These are phyloP conservation scores for Holothuria glaberrima DNA, from an alignment of 35 echinoderm and acorn worm species.

Conservation along the genomic window DNA sequence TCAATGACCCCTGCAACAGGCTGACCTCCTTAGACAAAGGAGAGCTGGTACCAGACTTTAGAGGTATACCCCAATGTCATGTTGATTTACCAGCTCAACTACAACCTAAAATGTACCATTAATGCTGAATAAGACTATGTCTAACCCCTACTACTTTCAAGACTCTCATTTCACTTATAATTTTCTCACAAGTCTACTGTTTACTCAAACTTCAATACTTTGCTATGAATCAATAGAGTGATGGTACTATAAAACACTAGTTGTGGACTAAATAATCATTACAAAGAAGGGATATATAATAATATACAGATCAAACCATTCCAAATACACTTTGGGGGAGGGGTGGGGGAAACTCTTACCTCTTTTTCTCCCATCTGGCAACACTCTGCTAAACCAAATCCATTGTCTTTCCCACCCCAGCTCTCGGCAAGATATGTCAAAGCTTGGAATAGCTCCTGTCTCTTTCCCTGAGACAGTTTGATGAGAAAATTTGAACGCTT, in stretches of 20 bases:
- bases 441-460: constrained; percentile 81
- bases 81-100: too few relatives aligned
- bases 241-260: neutral
- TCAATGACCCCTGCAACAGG: too few relatives aligned
- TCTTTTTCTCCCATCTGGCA: constrained; percentile 67
- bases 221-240: neutral
- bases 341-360: constrained; percentile 8
- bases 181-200: neutral
- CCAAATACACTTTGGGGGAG: too few relatives aligned
- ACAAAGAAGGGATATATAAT: too few relatives aligned
- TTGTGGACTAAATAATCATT: neutral
- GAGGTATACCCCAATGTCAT: too few relatives aligned
- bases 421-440: constrained; percentile 96
- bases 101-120: too few relatives aligned
- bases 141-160: too few relatives aligned
- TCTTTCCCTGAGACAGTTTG: constrained; percentile 86
- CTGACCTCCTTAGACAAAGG: too few relatives aligned
- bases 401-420: constrained; percentile 99
- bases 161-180: too few relatives aligned
- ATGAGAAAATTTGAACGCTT: constrained; percentile 98
- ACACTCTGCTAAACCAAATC: constrained; percentile 95
- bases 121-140: too few relatives aligned
- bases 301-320: too few relatives aligned
- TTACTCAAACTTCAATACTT: neutral
- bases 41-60: too few relatives aligned